Conservation (phyloP, 2,797 vertebrate species). For the Margarornis squamiger region DNA sequence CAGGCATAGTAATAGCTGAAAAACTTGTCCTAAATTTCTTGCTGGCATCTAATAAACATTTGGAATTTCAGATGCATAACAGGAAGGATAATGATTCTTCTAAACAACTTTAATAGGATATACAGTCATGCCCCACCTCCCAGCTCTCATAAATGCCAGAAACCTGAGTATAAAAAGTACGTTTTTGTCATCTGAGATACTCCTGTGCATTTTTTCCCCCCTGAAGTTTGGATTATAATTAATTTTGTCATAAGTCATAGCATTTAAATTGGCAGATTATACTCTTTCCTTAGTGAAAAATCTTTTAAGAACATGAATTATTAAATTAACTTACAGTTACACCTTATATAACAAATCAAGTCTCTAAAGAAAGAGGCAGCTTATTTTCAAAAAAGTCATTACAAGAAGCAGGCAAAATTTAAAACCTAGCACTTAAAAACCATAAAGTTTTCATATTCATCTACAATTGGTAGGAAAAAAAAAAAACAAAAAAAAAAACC, state of each 20-base stretch:
- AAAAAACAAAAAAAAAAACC: no score
- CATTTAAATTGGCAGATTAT: not conserved
- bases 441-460: not conserved
- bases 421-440: not conserved
- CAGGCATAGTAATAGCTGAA: not conserved
- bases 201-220: not conserved
- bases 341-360: not conserved
- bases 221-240: not conserved
- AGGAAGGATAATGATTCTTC: not conserved
- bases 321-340: not conserved
- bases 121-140: rapidly evolving
- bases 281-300: not conserved
- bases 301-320: not conserved
- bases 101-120: not conserved
- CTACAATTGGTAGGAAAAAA: not conserved
- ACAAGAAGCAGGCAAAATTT: not conserved
- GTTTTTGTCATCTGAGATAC: not conserved
- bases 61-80: not conserved
- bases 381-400: not conserved
- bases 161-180: not conserved
- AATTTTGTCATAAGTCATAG: not conserved
- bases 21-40: not conserved
- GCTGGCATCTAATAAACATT: not conserved
- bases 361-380: not conserved
- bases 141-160: not conserved